Evolutionary conservation across 2,888 invertebrate genomes (phyloP).

Genomic region (Rhynchonema sp.): DNA sequence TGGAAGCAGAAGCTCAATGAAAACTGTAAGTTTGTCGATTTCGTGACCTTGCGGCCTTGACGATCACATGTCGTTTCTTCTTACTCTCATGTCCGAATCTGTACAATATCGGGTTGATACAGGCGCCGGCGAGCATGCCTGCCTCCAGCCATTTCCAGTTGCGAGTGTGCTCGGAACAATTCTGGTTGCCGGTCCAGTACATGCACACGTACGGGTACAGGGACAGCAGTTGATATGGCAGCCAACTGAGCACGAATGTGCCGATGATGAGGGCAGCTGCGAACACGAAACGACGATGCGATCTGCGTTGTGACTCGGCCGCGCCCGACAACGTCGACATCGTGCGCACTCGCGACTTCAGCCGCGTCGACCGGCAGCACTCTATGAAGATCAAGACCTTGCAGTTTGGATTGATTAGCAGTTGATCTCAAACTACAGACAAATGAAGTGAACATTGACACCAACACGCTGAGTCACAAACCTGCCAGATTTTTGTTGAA

Average conservation of each 20-base stretch:
- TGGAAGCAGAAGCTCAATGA: too few species aligned
- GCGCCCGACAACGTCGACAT: background rate
- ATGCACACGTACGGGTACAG: background rate
- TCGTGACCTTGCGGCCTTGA: background rate
- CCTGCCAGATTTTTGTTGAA: too few species aligned
- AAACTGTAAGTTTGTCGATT: too few species aligned
- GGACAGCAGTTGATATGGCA: background rate
- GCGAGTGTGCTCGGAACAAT: background rate
- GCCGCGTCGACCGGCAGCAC: too few species aligned
- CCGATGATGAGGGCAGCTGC: background rate
- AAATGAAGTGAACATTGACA: too few species aligned
- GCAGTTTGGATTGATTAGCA: too few species aligned
- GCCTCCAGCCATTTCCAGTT: background rate
- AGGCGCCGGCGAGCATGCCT: background rate
- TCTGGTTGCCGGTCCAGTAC: too few species aligned
- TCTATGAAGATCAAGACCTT: too few species aligned
- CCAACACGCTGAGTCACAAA: too few species aligned
- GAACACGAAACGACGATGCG: background rate
- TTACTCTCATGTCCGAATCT: background rate
- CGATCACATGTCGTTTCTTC: background rate
- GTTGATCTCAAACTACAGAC: too few species aligned
- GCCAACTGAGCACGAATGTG: background rate
- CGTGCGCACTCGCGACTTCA: too few species aligned
- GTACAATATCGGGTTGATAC: background rate
- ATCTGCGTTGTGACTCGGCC: background rate